phyloP scores from a whole-genome alignment of 2,797 vertebrate genomes.

The Malurus splendens region DNA sequence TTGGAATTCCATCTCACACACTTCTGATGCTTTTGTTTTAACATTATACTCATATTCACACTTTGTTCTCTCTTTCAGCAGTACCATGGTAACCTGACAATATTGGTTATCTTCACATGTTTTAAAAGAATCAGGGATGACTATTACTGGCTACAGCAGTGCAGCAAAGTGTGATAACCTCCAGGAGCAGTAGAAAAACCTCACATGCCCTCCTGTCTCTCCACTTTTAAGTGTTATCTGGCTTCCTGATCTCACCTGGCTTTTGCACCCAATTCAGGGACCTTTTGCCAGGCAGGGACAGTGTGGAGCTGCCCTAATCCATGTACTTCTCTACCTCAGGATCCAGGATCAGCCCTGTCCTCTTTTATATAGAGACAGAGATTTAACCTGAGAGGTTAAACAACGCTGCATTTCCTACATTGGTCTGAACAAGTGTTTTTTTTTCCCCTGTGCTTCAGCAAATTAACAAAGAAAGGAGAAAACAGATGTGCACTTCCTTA shows the following conservation, averaged over 20 bases:
- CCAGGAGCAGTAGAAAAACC: not conserved
- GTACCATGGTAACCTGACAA: accelerated
- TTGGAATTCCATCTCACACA: not conserved
- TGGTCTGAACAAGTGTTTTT: not conserved
- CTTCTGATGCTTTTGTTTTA: not conserved
- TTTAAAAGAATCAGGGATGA: not conserved
- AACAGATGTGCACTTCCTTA: not conserved
- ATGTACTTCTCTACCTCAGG: not conserved
- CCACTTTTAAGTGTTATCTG: accelerated
- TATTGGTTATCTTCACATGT: not conserved
- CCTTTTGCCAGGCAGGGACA: not conserved
- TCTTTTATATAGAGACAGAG: not conserved
- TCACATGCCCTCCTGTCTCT: not conserved
- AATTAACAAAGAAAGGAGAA: not conserved
- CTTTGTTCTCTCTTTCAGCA: not conserved
- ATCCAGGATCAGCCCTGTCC: not conserved
- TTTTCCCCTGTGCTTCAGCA: not conserved
- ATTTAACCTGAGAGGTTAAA: not conserved
- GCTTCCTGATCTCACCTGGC: not conserved
- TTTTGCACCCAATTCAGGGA: not conserved
- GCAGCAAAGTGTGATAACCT: not conserved
- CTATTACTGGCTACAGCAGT: not conserved
- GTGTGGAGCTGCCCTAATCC: not conserved
- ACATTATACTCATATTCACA: not conserved
- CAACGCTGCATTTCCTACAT: not conserved